phyloP scores from a whole-genome alignment of 2,797 vertebrate genomes.

The Spatula clypeata region DNA sequence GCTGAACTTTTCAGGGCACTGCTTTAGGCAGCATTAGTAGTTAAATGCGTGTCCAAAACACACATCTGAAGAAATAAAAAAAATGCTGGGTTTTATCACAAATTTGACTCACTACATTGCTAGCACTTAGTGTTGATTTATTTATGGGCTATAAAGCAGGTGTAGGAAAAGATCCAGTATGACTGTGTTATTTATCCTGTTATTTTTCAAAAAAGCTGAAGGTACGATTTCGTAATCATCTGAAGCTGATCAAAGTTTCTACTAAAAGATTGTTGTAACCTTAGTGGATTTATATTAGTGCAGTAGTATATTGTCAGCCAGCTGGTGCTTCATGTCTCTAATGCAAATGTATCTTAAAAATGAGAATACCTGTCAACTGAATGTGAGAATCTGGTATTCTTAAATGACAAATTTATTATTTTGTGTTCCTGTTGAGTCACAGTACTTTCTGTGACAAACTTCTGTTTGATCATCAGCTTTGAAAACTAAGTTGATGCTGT shows the following conservation, averaged over 20 bases:
- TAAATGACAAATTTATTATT: neutral
- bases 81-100: constrained; percentile 9
- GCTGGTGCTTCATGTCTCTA: neutral
- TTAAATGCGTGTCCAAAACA: neutral
- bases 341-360: neutral
- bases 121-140: constrained; percentile 6
- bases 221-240: neutral
- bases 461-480: neutral
- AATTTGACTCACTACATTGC: constrained; percentile 24
- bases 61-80: neutral
- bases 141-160: constrained; percentile 23
- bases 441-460: neutral
- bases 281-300: neutral
- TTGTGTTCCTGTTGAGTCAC: neutral
- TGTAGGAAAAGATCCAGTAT: neutral
- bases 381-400: neutral
- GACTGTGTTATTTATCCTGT: constrained; percentile 1
- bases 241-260: constrained; percentile 8
- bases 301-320: neutral
- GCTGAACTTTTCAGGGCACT: neutral
- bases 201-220: constrained; percentile 18
- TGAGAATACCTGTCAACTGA: neutral
- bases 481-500: neutral
- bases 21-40: neutral
- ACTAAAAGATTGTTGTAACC: neutral